Evolutionary conservation across 2,888 invertebrate species (phyloP), one percentile per base, ranked within the genome.

Genomic region (Aphrophora alni): DNA sequence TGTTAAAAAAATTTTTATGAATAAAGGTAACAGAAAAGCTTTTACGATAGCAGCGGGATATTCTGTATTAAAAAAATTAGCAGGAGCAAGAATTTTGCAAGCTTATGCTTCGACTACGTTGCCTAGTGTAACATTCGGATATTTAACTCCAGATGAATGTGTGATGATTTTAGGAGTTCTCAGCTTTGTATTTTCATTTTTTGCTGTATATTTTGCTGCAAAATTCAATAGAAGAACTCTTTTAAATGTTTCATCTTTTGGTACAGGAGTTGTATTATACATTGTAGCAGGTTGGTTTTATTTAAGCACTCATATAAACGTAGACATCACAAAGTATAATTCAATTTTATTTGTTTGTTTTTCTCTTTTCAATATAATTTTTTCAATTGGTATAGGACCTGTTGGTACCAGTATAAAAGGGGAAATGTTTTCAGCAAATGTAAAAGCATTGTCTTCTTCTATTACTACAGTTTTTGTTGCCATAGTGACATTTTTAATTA

Each of bases 31-130:
- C 85, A 90, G 91, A 83, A 91, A 91, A 87, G 93, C 93, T 0
- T 88, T 93, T 84, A 89, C 91, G 84, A 91, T 94, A 77, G 90
- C 91, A 81, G 86, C 93, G 14, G 91, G 91, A 33, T 88, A 94
- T 12, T 89, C 91, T 86, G 87, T 89, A 3, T 88, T 89, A 85
- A 91, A 92, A 86, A 93, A 94, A 86, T 89, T 93, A 78, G 91
- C 92, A 84, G 92, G 92, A 1, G 92, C 92, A 82, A 91, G 92
- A 78, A 92, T 92, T 0, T 90, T 92, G 24, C 89, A 92, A 10
- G 91, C 92, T 3, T 92, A 92, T 84, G 90, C 92, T 0, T 91
- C 92, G 81, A 88, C 88, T 0, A 94, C 94, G 85, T 93, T 94
- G 38, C 84, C 84, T 86, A 89, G 89, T 83, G 85, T 87, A 70